Evolutionary conservation across 2,888 invertebrate genomes (phyloP), one percentile per base, ranked within the genome.

Genomic region (Pandemis cinnamomeana): DNA sequence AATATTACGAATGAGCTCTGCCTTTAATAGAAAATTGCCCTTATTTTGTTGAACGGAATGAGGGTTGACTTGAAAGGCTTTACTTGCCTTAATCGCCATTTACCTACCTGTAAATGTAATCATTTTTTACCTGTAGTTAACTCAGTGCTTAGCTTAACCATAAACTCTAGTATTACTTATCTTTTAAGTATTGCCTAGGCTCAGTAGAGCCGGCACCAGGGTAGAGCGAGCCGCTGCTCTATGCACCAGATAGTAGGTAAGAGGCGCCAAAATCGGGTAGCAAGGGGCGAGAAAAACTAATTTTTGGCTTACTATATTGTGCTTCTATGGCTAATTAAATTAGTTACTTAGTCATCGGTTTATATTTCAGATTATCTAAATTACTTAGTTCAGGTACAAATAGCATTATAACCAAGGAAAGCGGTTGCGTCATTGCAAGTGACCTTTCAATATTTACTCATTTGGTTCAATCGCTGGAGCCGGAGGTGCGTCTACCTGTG

Each of bases 21-120:
- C 44, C 44, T 66, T 66, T 66, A 51, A 51, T 66, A 66, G 66
- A 66, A 66, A 66, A 66, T 66, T 66, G 48, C 51, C 66, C 46
- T 51, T 82, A 84, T 84, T 83, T 86, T 84, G 78, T 80, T 83
- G 78, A 83, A 83, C 79, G 81, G 83, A 85, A 85, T 84, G 80
- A 83, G 82, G 85, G 85, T 84, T 84, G 85, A 86, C 87, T 84
- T 87, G 83, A 87, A 87, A 86, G 86, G 85, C 81, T 81, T 82
- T 78, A 71, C 58, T 58, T 58, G 58, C 72, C 77, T 83, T 87
- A 87, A 88, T 88, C 87, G 86, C 83, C 86, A 85, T 88, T 87
- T 86, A 82, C 82, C 82, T 86, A 82, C 82, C 82, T 86, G 84
- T 85, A 86, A 87, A 87, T 82, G 86, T 84, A 82, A 86, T 66